Conservation (phyloP, 2,797 vertebrate species). For the Numenius phaeopus region DNA sequence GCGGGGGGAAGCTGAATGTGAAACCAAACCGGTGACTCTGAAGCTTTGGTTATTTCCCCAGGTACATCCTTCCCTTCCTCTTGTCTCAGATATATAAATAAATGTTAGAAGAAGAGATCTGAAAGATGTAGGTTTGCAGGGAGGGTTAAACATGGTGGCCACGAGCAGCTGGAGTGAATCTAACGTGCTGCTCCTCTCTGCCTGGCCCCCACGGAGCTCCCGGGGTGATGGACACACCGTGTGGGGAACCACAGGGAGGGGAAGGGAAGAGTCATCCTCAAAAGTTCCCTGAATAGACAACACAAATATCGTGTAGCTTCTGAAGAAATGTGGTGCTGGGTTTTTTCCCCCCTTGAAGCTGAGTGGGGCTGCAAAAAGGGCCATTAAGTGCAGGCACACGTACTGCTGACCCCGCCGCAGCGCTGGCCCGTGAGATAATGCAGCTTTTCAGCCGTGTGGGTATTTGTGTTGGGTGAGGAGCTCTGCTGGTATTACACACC, state of each 20-base stretch:
- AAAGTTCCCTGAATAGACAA: neutral
- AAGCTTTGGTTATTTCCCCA: constrained; percentile 1
- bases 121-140: neutral
- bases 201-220: neutral
- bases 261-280: neutral
- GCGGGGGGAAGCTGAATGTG: neutral
- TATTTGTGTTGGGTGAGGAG: neutral
- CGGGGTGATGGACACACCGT: neutral
- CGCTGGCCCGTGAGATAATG: neutral
- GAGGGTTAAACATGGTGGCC: neutral
- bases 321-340: neutral
- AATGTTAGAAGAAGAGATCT: neutral
- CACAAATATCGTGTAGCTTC: neutral
- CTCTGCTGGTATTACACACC: neutral
- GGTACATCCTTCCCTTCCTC: neutral
- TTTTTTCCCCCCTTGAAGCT: neutral
- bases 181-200: neutral
- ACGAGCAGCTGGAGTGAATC: neutral
- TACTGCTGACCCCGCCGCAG: neutral
- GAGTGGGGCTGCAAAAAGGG: neutral
- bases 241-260: rapidly evolving
- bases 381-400: neutral
- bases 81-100: neutral
- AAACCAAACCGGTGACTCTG: neutral
- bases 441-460: neutral